phyloP scores from a whole-genome alignment of 2,888 invertebrate species.

The Diplazon laetatorius region DNA sequence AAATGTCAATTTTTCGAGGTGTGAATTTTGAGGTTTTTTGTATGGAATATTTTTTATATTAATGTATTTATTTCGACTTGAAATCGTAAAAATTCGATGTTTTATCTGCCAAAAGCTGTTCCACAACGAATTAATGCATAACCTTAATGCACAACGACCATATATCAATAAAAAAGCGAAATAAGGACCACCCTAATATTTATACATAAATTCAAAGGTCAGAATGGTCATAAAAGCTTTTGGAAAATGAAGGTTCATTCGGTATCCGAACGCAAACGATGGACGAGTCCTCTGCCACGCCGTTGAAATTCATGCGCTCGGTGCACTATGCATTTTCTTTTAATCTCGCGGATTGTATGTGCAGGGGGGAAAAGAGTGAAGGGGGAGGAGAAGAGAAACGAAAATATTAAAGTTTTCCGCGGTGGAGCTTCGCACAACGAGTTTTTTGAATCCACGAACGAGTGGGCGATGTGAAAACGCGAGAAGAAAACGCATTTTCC shows the following conservation, averaged over 20 bases:
- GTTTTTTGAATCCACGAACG: conserved; percentile 31
- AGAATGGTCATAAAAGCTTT: conserved; percentile 71
- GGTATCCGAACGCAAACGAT: conserved; percentile 58
- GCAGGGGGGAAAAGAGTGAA: too few species aligned
- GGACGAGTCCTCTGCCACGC: conserved; percentile 16
- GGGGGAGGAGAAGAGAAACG: conserved; percentile 60
- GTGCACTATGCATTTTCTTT: conserved; percentile 78
- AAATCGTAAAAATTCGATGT: too few species aligned
- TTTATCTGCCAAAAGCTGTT: too few species aligned
- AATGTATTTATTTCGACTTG: too few species aligned
- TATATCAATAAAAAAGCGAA: too few species aligned
- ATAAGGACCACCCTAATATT: too few species aligned
- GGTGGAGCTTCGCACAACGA: conserved; percentile 17
- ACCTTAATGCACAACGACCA: too few species aligned
- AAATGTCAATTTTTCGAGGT: too few species aligned
- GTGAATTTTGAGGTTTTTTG: too few species aligned
- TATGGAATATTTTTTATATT: too few species aligned
- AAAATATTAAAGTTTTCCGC: conserved; percentile 73
- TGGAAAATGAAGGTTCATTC: conserved; percentile 75
- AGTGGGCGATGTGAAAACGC: conserved; percentile 1
- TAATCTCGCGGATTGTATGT: conserved; percentile 77
- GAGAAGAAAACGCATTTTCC: conserved; percentile 41
- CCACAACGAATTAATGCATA: too few species aligned
- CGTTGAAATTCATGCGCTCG: conserved; percentile 51
- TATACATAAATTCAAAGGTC: conserved; percentile 65